Evolutionary conservation across 92 coral and sea anemone species (phyloP).

Genomic region (Galaxea fascicularis): DNA sequence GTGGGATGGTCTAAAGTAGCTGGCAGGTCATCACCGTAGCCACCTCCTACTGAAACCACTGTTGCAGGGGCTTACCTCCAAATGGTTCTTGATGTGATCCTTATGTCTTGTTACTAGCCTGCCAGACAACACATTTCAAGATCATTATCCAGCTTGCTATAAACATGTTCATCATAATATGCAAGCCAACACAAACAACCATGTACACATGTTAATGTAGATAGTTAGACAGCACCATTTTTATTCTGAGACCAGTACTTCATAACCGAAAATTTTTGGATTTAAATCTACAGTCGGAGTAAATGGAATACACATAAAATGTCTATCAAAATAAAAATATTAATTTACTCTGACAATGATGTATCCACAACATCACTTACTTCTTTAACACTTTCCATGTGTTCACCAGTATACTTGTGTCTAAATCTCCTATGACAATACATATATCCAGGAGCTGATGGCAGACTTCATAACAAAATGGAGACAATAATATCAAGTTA

Average conservation of each 20-base stretch:
- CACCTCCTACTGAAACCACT: no score
- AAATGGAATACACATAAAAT: no score
- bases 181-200: no score
- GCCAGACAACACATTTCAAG: not conserved
- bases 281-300: no score
- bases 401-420: constrained; percentile 86
- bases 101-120: constrained; percentile 90
- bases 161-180: no score
- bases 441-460: constrained; percentile 89
- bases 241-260: no score
- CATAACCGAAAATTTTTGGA: no score
- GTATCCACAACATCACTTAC: constrained; percentile 27
- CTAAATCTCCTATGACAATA: constrained; percentile 80
- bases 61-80: constrained; percentile 58
- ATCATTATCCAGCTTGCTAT: not conserved
- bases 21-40: no score
- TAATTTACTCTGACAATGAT: not conserved
- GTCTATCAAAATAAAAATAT: not conserved
- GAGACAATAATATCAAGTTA: no score
- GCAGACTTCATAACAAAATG: constrained; percentile 66
- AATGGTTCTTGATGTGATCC: constrained; percentile 76
- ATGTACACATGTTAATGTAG: no score
- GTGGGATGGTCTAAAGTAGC: no score
- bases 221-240: no score
- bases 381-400: constrained; percentile 87